phyloP scores from a whole-genome alignment of 1,140 invertebrate genomes.

The Elymnias hypermnestra region DNA sequence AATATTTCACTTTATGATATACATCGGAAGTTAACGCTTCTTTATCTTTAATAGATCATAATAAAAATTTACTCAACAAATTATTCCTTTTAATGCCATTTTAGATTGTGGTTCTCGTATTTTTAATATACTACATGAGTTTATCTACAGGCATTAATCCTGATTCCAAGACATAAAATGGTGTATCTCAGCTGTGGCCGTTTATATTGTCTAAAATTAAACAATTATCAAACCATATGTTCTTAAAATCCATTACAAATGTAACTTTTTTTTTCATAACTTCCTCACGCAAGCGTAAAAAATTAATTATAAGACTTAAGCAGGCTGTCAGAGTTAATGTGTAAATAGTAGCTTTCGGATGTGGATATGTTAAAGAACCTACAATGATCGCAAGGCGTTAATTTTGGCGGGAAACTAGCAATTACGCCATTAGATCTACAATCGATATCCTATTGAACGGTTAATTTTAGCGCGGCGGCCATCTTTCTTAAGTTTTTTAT shows the following conservation, averaged over 20 bases:
- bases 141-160: too few species aligned
- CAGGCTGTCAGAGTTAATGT: constrained; percentile 70
- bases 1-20: too few species aligned
- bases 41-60: too few species aligned
- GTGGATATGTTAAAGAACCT: constrained; percentile 45
- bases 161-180: too few species aligned
- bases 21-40: too few species aligned
- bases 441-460: constrained; percentile 63
- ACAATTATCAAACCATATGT: constrained; percentile 39
- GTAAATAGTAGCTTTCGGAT: constrained; percentile 65
- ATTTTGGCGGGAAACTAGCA: constrained; percentile 58
- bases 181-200: not conserved
- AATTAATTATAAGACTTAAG: constrained; percentile 66
- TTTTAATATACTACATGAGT: too few species aligned
- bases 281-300: constrained; percentile 47
- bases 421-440: constrained; percentile 68
- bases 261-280: constrained; percentile 42
- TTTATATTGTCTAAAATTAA: constrained; percentile 14
- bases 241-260: constrained; percentile 55
- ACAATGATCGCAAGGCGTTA: constrained; percentile 51
- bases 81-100: too few species aligned
- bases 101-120: too few species aligned
- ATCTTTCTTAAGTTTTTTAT: constrained; percentile 33
- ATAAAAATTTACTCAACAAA: too few species aligned
- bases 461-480: constrained; percentile 35